Evolutionary conservation across 2,797 vertebrate genomes (phyloP).

Genomic region (Halcyon badia): DNA sequence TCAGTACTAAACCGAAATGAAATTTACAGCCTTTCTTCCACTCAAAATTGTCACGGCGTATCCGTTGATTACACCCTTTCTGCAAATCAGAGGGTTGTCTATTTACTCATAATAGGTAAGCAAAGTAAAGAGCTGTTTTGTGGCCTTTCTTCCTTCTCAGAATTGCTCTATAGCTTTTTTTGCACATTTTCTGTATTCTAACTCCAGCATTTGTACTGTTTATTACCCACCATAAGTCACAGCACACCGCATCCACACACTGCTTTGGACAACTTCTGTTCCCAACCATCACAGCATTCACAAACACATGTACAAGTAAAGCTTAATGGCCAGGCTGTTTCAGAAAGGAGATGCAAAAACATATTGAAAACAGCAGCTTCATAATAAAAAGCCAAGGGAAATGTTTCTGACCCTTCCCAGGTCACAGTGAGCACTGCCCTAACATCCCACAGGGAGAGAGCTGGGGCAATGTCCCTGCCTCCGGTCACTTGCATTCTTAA

Average conservation of each 20-base stretch:
- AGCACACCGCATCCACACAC: rapidly evolving
- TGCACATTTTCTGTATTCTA: neutral
- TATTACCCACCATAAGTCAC: neutral
- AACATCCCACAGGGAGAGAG: rapidly evolving
- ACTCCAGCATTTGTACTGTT: neutral
- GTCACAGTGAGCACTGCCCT: neutral
- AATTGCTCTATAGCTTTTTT: neutral
- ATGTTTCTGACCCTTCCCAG: neutral
- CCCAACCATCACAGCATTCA: neutral
- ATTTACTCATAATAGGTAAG: neutral
- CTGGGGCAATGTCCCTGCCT: neutral
- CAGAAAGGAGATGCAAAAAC: neutral
- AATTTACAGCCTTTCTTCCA: conserved; percentile 20
- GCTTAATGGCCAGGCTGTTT: neutral
- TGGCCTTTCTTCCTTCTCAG: neutral
- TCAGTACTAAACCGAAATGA: conserved; percentile 55
- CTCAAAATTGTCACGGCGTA: neutral
- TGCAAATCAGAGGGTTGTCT: neutral
- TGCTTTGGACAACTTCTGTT: neutral
- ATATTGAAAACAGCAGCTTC: neutral
- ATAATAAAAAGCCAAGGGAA: neutral
- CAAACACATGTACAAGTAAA: neutral
- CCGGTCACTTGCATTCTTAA: neutral
- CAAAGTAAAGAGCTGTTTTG: neutral
- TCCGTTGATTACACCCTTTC: neutral